Evolutionary conservation across 2,113 vertebrate species (phyloP).

Genomic region (Pionites leucogaster): DNA sequence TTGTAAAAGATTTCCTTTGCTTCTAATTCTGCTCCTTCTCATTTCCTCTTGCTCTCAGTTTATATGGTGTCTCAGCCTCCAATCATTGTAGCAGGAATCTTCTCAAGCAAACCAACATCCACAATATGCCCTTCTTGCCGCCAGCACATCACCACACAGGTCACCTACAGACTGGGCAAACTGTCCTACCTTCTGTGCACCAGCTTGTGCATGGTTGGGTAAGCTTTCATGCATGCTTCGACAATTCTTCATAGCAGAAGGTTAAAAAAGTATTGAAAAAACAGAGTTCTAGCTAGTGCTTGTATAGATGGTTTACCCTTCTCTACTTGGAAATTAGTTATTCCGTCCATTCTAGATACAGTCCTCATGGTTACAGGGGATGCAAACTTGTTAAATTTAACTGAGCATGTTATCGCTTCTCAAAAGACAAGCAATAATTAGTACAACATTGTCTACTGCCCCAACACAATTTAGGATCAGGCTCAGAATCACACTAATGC

Average conservation of each 20-base stretch:
- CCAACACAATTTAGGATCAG: neutral
- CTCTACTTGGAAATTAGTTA: neutral
- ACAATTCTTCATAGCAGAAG: neutral
- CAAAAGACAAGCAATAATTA: neutral
- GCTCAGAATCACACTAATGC: neutral
- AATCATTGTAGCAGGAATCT: slow-evolving; percentile 60
- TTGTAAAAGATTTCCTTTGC: neutral
- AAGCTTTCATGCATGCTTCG: neutral
- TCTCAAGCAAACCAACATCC: slow-evolving; percentile 59
- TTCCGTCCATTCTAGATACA: neutral
- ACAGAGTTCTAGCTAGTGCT: neutral
- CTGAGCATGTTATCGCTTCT: neutral
- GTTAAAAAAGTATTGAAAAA: neutral
- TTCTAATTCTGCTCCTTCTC: neutral
- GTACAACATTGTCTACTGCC: neutral
- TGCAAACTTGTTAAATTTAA: neutral
- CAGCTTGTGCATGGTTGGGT: slow-evolving; percentile 59
- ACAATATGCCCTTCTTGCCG: slow-evolving; percentile 70
- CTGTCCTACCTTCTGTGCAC: slow-evolving; percentile 44
- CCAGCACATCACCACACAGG: slow-evolving; percentile 68
- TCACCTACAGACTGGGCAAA: slow-evolving; percentile 53
- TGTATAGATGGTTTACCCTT: neutral
- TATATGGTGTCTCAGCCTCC: slow-evolving; percentile 58
- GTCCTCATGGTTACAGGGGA: neutral
- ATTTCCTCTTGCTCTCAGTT: neutral